These are phyloP conservation scores for Andrena dorsata DNA, from an alignment of 2,888 invertebrate species.

Conservation along the genomic window DNA sequence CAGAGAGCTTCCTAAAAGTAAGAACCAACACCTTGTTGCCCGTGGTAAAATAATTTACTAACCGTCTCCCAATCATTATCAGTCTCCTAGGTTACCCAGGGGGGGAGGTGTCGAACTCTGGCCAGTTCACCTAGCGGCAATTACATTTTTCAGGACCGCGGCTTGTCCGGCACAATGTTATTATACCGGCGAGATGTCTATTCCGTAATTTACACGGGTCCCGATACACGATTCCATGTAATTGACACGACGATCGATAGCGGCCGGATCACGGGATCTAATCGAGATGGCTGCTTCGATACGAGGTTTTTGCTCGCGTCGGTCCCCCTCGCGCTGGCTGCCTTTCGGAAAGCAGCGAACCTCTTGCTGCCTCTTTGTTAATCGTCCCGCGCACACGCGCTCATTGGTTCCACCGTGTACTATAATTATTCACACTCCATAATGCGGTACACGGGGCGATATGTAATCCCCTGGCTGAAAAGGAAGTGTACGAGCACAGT, in stretches of 20 bases:
- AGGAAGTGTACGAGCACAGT: constrained; percentile 61
- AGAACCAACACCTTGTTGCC: background rate
- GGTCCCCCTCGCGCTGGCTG: constrained; percentile 31
- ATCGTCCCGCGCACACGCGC: constrained; percentile 46
- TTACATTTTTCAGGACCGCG: constrained; percentile 32
- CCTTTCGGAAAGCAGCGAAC: constrained; percentile 51
- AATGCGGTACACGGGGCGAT: constrained; percentile 59
- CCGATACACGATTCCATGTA: constrained; percentile 47
- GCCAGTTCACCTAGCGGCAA: constrained; percentile 23
- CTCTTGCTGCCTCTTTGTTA: constrained; percentile 55
- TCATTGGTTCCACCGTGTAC: constrained; percentile 62
- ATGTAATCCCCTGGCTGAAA: constrained; percentile 65
- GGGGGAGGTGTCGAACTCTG: constrained; percentile 6
- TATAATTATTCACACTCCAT: constrained; percentile 72
- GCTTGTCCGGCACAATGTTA: constrained; percentile 7
- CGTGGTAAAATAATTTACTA: background rate
- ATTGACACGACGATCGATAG: constrained; percentile 54
- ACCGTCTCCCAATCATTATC: constrained; percentile 19
- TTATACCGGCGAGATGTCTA: constrained; percentile 30
- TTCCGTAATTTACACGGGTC: constrained; percentile 47
- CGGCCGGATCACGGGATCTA: constrained; percentile 32
- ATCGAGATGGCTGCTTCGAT: constrained; percentile 31
- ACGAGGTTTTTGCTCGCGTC: constrained; percentile 4
- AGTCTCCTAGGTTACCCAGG: constrained; percentile 31
- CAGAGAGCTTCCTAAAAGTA: too few relatives aligned